A percentile compares a stretch with the other conserved stretches of the same genome.
phyloP scores from a whole-genome alignment of 2,113 vertebrate genomes.

The Callithrix jacchus region DNA sequence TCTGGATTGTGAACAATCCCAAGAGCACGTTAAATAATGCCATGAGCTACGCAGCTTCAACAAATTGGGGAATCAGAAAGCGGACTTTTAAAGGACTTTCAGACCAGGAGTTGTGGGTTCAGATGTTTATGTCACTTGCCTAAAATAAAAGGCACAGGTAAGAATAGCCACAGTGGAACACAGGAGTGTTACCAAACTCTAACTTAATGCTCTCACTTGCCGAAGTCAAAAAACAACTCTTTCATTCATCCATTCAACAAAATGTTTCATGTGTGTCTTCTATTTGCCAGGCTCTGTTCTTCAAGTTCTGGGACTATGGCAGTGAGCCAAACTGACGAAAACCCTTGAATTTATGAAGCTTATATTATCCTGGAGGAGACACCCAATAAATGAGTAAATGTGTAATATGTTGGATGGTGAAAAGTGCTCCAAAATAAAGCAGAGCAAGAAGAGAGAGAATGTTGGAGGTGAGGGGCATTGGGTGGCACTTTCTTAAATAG shows the following conservation, averaged over 20 bases:
- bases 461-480: not conserved
- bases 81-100: conserved; percentile 74
- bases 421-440: not conserved
- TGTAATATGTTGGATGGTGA: not conserved
- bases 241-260: not conserved
- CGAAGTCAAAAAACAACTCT: not conserved
- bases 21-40: conserved; percentile 71
- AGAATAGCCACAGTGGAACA: not conserved
- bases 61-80: conserved; percentile 72
- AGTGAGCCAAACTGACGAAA: not conserved
- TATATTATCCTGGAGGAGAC: not conserved
- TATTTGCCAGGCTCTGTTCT: not conserved
- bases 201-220: not conserved
- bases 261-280: not conserved
- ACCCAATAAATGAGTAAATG: not conserved
- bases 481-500: fast-evolving
- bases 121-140: not conserved
- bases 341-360: not conserved
- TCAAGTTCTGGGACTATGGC: not conserved
- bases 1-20: conserved; percentile 72
- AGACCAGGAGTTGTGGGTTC: conserved; percentile 31
- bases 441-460: not conserved
- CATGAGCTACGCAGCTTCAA: conserved; percentile 66
- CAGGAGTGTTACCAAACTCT: not conserved
- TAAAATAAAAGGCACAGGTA: not conserved